A percentile compares a stretch with the other conserved stretches of the same genome.
phyloP scores from a whole-genome alignment of 2,113 vertebrate species.

The Phrynosoma blainvillii region DNA sequence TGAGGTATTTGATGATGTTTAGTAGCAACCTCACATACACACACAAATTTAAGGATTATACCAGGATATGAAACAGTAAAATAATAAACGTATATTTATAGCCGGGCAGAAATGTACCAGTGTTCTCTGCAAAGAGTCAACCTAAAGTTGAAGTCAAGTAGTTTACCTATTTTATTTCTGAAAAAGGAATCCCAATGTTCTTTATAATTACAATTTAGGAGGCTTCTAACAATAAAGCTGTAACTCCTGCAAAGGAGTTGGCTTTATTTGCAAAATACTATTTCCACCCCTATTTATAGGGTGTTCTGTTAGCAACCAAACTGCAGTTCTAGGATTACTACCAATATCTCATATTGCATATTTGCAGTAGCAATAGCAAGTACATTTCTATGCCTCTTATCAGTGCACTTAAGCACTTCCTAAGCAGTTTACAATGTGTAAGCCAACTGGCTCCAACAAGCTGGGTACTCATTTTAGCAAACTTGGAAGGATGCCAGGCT shows the following conservation, averaged over 20 bases:
- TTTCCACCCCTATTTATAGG: background rate
- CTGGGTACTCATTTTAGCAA: no score
- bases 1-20: no score
- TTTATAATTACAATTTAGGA: no score
- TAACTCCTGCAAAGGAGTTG: background rate
- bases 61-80: no score
- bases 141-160: background rate
- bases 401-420: no score
- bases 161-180: background rate
- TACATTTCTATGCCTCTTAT: no score
- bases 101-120: background rate
- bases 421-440: no score
- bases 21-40: no score
- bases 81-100: background rate
- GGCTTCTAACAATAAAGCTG: background rate
- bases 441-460: no score
- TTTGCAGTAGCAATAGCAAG: background rate
- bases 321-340: background rate
- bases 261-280: background rate
- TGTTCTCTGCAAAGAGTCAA: background rate
- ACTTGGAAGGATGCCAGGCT: no score
- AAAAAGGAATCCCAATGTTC: background rate
- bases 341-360: background rate
- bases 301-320: background rate
- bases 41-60: no score